Evolutionary conservation across 2,113 vertebrate species (phyloP).

Genomic region (Paedocypris sp.): DNA sequence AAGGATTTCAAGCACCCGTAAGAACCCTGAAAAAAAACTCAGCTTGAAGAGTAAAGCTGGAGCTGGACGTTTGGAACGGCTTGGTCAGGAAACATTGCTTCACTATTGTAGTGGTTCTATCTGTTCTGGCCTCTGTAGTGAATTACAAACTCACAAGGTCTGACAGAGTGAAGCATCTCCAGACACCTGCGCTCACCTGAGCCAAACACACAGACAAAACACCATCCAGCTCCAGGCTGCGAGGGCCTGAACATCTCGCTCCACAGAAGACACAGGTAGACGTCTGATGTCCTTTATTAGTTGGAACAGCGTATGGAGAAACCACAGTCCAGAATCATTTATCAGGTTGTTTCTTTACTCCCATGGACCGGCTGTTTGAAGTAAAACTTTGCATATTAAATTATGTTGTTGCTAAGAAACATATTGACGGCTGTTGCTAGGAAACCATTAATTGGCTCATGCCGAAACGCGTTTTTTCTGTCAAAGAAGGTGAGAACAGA

Average conservation of each 20-base stretch:
- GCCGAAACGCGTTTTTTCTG: slow-evolving; percentile 27
- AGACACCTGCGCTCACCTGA: slow-evolving; percentile 1
- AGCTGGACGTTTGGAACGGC: too few relatives aligned
- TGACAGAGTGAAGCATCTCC: not conserved
- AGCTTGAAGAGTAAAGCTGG: too few relatives aligned
- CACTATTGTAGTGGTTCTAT: too few relatives aligned
- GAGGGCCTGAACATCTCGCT: too few relatives aligned
- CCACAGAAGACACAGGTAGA: too few relatives aligned
- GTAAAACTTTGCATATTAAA: slow-evolving; percentile 24
- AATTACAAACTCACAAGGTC: slow-evolving; percentile 23
- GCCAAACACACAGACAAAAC: not conserved
- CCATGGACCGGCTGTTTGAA: slow-evolving; percentile 10
- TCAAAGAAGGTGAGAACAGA: slow-evolving; percentile 42
- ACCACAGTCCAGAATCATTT: not conserved
- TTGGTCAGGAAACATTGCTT: too few relatives aligned
- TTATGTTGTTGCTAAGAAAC: slow-evolving; percentile 41
- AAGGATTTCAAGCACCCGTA: too few relatives aligned
- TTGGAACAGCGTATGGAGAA: too few relatives aligned
- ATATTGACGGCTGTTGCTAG: slow-evolving; percentile 47
- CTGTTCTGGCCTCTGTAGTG: not conserved
- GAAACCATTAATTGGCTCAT: slow-evolving; percentile 45
- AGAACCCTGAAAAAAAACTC: too few relatives aligned
- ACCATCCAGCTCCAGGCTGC: too few relatives aligned
- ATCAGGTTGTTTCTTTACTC: slow-evolving; percentile 1
- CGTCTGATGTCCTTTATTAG: too few relatives aligned